A percentile compares a stretch with the other conserved stretches of the same genome.
phyloP scores from a whole-genome alignment of 2,888 invertebrate genomes.

The Boloria euphrosyne region DNA sequence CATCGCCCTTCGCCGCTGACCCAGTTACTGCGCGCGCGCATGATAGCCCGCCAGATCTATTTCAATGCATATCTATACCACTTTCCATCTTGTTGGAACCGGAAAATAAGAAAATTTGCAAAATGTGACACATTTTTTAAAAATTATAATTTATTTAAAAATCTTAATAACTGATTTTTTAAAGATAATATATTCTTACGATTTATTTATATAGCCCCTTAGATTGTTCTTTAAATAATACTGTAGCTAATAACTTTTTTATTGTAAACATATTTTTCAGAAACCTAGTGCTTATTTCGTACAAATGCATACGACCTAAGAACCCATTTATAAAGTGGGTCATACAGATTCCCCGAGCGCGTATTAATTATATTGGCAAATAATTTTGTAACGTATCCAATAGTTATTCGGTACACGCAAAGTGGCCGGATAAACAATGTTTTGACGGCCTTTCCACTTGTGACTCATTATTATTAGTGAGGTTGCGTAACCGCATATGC shows the following conservation, averaged over 20 bases:
- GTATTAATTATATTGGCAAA: constrained; percentile 27
- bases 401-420: constrained; percentile 34
- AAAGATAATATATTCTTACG: no score
- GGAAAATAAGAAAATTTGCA: constrained; percentile 2
- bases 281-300: background rate
- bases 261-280: background rate
- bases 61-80: constrained; percentile 37
- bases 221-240: background rate
- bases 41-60: constrained; percentile 44
- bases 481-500: constrained; percentile 42
- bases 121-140: background rate
- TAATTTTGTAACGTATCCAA: constrained; percentile 36
- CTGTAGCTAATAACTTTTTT: background rate
- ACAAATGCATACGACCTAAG: background rate
- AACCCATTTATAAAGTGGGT: constrained; percentile 4
- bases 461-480: constrained; percentile 44
- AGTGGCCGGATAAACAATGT: constrained; percentile 43
- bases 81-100: constrained; percentile 25
- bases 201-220: no score
- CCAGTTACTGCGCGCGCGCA: constrained; percentile 45
- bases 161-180: no score
- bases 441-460: constrained; percentile 44
- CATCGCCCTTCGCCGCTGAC: constrained; percentile 53
- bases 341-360: constrained; percentile 21
- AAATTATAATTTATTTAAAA: no score